Conservation (phyloP, 37 sponge, comb jelly and placozoan genomes). For the Amphimedon queenslandica region DNA sequence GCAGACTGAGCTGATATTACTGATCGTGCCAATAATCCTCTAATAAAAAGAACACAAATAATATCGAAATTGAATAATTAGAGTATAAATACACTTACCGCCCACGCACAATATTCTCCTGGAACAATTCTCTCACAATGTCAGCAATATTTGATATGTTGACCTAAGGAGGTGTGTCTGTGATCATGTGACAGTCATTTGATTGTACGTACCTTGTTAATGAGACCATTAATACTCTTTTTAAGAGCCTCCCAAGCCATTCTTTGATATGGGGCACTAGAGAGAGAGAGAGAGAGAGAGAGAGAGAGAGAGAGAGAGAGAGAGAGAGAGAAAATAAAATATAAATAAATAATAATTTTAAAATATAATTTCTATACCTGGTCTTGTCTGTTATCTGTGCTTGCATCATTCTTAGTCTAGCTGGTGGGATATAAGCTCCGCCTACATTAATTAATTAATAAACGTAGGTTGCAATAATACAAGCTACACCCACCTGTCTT, state of each 20-base stretch:
- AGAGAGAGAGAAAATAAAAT: background rate
- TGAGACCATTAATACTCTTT: constrained; percentile 95
- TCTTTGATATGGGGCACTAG: constrained; percentile 87
- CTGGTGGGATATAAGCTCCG: constrained; percentile 97
- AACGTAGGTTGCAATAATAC: background rate
- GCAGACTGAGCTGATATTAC: constrained; percentile 89
- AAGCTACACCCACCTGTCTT: constrained; percentile 43
- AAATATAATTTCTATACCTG: constrained; percentile 30
- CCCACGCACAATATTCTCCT: constrained; percentile 95
- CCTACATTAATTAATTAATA: constrained; percentile 44
- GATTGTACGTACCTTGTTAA: constrained; percentile 83
- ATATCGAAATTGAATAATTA: background rate
- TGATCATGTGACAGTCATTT: background rate
- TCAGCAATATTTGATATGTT: constrained; percentile 86
- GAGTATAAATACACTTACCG: constrained; percentile 30
- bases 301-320: background rate
- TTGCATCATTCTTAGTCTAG: constrained; percentile 91
- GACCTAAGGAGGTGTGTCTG: constrained; percentile 59
- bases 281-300: too few species aligned
- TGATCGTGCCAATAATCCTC: constrained; percentile 85
- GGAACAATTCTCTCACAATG: constrained; percentile 84
- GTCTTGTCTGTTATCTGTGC: constrained; percentile 86
- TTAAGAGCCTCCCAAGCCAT: constrained; percentile 96
- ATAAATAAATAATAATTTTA: background rate
- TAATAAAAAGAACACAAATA: constrained; percentile 10